Base-by-base conservation (phyloP, 2,113 vertebrate species). In the Actenoides hombroni region DNA sequence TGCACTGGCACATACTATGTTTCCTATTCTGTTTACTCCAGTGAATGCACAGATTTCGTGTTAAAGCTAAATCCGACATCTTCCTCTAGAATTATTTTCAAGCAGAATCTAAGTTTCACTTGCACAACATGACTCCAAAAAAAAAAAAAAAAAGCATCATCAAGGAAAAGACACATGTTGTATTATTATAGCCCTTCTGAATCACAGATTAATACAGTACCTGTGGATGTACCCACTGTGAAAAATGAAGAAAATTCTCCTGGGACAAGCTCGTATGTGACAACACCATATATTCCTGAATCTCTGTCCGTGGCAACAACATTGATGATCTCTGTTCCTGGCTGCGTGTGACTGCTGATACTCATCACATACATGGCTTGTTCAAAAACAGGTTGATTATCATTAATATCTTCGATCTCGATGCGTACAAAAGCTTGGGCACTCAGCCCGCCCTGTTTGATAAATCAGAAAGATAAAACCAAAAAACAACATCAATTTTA, bases 401-500 rank as follows among this genome's bases (percentile, higher is more conserved):
- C 99, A 7, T 99, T 99, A 82, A 99, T 89, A 69, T 99, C 99
- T 79, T 99, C 98, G 75, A 99, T 97, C 59, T 99, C 98, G 0
- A 99, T 98, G 64, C 98, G 99, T 78, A 99, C 98, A 83, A 99
- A 99, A 59, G 99, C 98, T 67, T 99, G 99, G 57, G 99, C 98
- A 28, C 98, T 99, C 63, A 99, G 97, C 13, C 99, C 99, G 70
- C 98, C 99, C 99, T 99, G 96, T 96, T 53, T 79, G 89, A 91
- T n/a, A 96, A 93, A 96, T 39, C 39, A 96, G 59, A 49, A 91
- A 75, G 29, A 48, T 60, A 84, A 40, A 96, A 40, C 7, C 23
- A 51, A 26, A 83, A 77, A 53, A 37, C 20, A 76, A 40, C 4
- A 46, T 65, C 18, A 80, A 16, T 70, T 92, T 88, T 60, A 33